Conservation (phyloP, 2,113 vertebrate species). For the Chrysochloris asiatica region DNA sequence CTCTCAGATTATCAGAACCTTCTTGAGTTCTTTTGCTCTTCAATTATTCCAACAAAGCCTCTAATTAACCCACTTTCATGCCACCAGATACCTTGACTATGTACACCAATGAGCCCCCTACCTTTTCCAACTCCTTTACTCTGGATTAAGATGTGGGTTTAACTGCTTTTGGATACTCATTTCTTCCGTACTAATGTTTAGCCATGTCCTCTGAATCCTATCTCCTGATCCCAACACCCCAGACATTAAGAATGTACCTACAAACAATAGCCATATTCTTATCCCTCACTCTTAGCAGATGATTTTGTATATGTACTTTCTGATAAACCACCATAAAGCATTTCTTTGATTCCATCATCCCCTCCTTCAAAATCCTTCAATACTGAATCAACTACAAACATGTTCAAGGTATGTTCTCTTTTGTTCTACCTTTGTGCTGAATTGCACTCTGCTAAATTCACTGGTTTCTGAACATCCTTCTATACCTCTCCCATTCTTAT, state of each 20-base stretch:
- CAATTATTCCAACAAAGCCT: not conserved
- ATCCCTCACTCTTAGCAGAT: not conserved
- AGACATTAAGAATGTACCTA: not conserved
- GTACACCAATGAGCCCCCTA: rapidly evolving
- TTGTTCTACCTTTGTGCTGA: no score
- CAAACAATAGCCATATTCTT: not conserved
- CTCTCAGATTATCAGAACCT: not conserved
- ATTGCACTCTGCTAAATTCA: not conserved
- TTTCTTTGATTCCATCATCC: not conserved
- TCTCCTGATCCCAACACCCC: not conserved
- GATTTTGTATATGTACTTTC: not conserved
- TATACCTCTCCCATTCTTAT: not conserved
- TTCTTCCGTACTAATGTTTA: not conserved
- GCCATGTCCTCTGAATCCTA: not conserved
- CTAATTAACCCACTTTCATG: rapidly evolving
- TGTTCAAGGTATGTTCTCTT: no score
- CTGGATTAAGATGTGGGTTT: not conserved
- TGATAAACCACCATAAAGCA: not conserved
- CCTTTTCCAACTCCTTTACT: not conserved
- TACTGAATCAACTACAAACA: not conserved
- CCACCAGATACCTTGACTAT: rapidly evolving
- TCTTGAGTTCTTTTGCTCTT: not conserved
- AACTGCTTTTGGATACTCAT: not conserved
- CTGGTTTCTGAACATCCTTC: not conserved
- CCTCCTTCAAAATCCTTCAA: not conserved